phyloP scores from a whole-genome alignment of 2,797 vertebrate genomes.

The Gambelia wislizenii region DNA sequence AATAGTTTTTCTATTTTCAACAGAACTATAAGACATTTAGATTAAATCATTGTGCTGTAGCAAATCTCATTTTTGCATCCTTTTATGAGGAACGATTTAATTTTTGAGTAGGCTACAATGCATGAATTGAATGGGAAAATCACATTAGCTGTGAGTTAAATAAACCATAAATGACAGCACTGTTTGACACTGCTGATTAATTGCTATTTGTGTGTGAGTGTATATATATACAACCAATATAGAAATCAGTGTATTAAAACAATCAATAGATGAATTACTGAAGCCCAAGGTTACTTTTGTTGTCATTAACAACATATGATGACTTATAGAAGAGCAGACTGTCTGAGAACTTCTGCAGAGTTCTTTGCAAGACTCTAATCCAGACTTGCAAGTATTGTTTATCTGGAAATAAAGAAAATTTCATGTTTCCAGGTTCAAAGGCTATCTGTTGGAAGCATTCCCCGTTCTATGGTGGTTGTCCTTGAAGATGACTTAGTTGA shows the following conservation, averaged over 20 bases:
- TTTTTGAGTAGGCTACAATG: not conserved
- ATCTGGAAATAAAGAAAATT: conserved; percentile 38
- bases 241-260: not conserved
- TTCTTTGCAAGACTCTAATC: not conserved
- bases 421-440: conserved; percentile 87
- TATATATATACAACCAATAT: conserved; percentile 7
- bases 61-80: not conserved
- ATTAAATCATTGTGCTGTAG: conserved; percentile 2
- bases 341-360: not conserved
- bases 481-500: conserved; percentile 97
- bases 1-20: not conserved
- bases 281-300: not conserved
- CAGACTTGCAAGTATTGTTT: not conserved
- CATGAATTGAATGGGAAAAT: conserved; percentile 15
- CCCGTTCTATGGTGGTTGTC: conserved; percentile 92
- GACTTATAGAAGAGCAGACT: too few relatives aligned
- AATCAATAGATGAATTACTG: conserved; percentile 25
- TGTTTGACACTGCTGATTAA: not conserved
- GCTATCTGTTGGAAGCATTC: conserved; percentile 93
- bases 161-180: not conserved
- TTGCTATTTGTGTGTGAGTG: not conserved
- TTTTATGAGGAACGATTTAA: conserved; percentile 12
- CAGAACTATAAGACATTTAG: not conserved
- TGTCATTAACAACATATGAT: too few relatives aligned
- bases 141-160: not conserved